Evolutionary conservation across 2,888 invertebrate genomes (phyloP), one percentile per base, ranked within the genome.

Genomic region (Epirrita christyi): DNA sequence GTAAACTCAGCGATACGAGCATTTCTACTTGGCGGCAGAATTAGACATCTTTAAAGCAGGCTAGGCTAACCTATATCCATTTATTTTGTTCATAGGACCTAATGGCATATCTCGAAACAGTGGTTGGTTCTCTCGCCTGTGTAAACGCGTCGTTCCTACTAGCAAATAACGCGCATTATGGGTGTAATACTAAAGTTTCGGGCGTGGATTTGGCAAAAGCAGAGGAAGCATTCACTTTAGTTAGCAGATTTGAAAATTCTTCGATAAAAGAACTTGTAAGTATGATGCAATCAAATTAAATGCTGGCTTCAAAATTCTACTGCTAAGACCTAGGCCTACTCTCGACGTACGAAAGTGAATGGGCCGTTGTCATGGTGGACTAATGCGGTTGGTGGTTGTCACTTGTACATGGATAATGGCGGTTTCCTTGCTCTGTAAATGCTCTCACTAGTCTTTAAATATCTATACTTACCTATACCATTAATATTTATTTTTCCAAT

Each of bases 81-180:
- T 14, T 52, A 43, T n/a, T 47, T 52, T 36, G 48, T 48, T 48
- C 51, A 7, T 92, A 96, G 94, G 91, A 94, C 60, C 74, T 95
- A 7, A 76, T 95, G 70, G 88, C 92, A 37, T 95, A 96, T 71
- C 82, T 98, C 63, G 97, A 98, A 83, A 95, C 95, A 7, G 96
- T 96, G 11, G 98, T 99, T 80, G 95, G 96, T 61, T 98, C 97
- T 68, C 90, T 96, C 56, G 94, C 97, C 0, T 98, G 98, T 81
- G 81, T 98, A 37, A 99, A 98, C 86, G 96, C 94, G 4, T 98
- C 98, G 0, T 99, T 98, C 86, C 89, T 98, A 52, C 61, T 93
- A 41, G 71, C 89, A 0, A 93, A 95, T 69, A 94, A 95, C 63
- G 92, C 88, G 9, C 97, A 97, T 80, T 96, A 94, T 76, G 95